Base-by-base conservation (phyloP, 2,797 vertebrate species). In the Agapornis canus region DNA sequence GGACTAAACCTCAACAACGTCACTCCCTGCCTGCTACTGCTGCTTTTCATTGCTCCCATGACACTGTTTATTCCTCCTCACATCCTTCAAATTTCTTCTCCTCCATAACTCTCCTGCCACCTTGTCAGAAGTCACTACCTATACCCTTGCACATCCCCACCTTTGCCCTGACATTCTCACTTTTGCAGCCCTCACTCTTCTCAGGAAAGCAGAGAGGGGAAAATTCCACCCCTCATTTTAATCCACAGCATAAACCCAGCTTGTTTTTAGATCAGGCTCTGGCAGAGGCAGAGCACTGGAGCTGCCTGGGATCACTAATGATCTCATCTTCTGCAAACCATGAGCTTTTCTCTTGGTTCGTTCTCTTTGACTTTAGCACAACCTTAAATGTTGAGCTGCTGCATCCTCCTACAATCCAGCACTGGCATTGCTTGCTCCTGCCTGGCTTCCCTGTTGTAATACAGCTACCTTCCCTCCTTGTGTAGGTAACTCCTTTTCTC, bases 311-410 rank as follows among this genome's bases (percentile, higher is more conserved):
- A 79, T 70, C 77, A 75, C 60, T 94, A 94, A 96, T 89, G 81
- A 96, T 92, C 77, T 94, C 91, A 93, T 94, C 83, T 90, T 54
- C 71, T 89, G 77, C 95, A 92, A 91, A 75, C 69, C 64, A 65
- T 26, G 66, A 95, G 64, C 57, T 71, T 77, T 96, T 85, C n/a
- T 94, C 59, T 85, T 86, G 78, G 66, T 57, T 97, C 11, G 0
- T 89, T 95, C 71, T 89, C 68, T 92, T 86, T 86, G 77, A 89
- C 82, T 78, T 81, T 64, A 94, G 32, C 32, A 40, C 49, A 94
- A 32, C 35, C 54, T 85, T 75, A 82, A 57, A 66, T 31, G 42
- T 47, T 89, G 82, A 89, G 42, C 52, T 90, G 42, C 81, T 84
- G 82, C 73, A 42, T 77, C 56, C 87, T 95, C 64, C 85, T 88